Conservation (phyloP, 2,888 invertebrate species). For the Brachyptera risi region DNA sequence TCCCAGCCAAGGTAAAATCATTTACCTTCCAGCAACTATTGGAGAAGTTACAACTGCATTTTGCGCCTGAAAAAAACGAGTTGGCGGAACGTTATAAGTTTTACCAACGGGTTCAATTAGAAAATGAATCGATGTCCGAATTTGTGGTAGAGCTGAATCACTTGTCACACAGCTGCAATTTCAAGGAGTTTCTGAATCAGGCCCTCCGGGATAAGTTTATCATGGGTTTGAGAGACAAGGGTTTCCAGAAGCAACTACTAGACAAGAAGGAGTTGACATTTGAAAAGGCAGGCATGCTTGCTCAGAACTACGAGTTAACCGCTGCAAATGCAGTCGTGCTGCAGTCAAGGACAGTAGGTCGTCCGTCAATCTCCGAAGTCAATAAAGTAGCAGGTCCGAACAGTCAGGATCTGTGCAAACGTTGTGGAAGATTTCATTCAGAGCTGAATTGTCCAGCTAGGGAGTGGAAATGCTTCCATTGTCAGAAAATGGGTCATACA, state of each 20-base stretch:
- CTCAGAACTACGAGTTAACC: conserved; percentile 27
- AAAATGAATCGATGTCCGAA: conserved; percentile 29
- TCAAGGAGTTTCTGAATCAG: conserved; percentile 35
- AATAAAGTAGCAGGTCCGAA: neutral
- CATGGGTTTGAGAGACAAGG: conserved; percentile 33
- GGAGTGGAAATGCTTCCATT: neutral
- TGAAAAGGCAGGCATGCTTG: conserved; percentile 29
- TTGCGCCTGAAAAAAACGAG: conserved; percentile 34
- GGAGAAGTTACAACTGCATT: conserved; percentile 30
- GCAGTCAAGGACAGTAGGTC: too few species aligned
- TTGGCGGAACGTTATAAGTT: conserved; percentile 37
- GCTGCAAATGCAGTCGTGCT: conserved; percentile 10
- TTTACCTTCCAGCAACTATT: conserved; percentile 33
- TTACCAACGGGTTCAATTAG: conserved; percentile 33
- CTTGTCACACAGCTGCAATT: conserved; percentile 35
- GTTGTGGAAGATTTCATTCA: neutral
- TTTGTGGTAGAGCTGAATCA: conserved; percentile 34
- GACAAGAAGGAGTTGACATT: conserved; percentile 32
- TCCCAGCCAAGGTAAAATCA: conserved; percentile 28
- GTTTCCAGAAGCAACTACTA: conserved; percentile 33
- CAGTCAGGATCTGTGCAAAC: neutral
- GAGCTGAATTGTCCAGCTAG: neutral
- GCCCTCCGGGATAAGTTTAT: conserved; percentile 35
- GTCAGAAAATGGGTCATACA: neutral
- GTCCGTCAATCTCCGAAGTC: neutral